Conservation (phyloP, 2,888 invertebrate species). For the Colletes collaris region DNA sequence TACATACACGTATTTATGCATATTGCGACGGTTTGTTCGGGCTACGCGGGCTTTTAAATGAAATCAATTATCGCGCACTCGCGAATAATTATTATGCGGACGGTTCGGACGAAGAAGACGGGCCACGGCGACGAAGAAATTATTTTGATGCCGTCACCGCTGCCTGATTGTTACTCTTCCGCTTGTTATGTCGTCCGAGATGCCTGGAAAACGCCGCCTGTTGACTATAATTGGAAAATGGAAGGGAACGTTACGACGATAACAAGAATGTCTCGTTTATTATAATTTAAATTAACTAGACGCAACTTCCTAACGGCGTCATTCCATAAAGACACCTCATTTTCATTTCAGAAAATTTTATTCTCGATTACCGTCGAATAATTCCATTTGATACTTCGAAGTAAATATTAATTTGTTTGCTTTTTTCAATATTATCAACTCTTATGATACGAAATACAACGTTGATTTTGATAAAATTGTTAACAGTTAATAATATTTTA, state of each 20-base stretch:
- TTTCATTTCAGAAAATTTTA: too few species aligned
- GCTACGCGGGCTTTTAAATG: constrained; percentile 43
- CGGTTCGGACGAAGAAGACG: constrained; percentile 15
- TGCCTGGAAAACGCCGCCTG: constrained; percentile 1
- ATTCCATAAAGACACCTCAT: too few species aligned
- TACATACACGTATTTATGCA: neutral
- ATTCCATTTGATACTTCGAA: too few species aligned
- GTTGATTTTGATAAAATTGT: too few species aligned
- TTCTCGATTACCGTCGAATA: too few species aligned
- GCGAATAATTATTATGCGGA: constrained; percentile 50
- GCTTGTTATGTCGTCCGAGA: constrained; percentile 24
- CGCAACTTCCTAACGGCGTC: too few species aligned
- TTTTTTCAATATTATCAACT: too few species aligned
- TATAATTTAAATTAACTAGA: constrained; percentile 11
- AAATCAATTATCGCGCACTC: constrained; percentile 55
- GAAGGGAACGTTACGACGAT: neutral
- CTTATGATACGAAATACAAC: too few species aligned
- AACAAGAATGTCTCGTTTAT: constrained; percentile 1
- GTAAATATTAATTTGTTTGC: too few species aligned
- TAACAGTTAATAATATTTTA: too few species aligned
- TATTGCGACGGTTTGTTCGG: constrained; percentile 8
- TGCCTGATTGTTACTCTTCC: constrained; percentile 25
- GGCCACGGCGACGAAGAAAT: constrained; percentile 19
- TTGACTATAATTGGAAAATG: constrained; percentile 24
- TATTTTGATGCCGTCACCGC: constrained; percentile 25